phyloP scores from a whole-genome alignment of 2,888 invertebrate species.

The Epistrophe eligans region DNA sequence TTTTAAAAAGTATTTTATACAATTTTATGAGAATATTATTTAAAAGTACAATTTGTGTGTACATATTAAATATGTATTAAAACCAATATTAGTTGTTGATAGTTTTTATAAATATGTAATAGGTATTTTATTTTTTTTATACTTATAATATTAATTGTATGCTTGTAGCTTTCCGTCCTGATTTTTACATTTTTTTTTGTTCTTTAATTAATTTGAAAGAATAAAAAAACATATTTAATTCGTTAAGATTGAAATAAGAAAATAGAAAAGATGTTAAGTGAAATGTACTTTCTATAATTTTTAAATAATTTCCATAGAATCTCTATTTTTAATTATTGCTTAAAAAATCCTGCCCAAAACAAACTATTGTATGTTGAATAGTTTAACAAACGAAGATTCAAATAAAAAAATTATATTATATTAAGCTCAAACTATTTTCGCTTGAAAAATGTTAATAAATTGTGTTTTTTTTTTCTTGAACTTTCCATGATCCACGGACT shows the following conservation, averaged over 20 bases:
- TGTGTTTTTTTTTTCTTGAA: conserved; percentile 5
- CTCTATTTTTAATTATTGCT: conserved; percentile 57
- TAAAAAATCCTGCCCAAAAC: conserved; percentile 65
- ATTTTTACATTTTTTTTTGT: conserved; percentile 8
- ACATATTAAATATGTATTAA: conserved; percentile 74
- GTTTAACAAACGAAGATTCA: conserved; percentile 62
- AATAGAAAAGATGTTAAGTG: conserved; percentile 27
- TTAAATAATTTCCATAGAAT: conserved; percentile 12
- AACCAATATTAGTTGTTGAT: conserved; percentile 72
- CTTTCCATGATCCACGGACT: too few relatives aligned
- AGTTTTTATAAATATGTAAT: conserved; percentile 46
- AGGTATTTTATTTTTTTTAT: conserved; percentile 56
- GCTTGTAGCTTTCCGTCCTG: conserved; percentile 57
- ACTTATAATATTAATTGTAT: background rate
- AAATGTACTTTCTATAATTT: conserved; percentile 35
- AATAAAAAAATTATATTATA: conserved; percentile 34
- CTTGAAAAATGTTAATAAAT: conserved; percentile 59
- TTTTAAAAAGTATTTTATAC: conserved; percentile 34
- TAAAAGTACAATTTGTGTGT: conserved; percentile 47
- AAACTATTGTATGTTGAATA: conserved; percentile 66
- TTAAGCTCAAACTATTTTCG: conserved; percentile 70
- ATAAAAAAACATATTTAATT: conserved; percentile 39
- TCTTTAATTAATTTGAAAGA: conserved; percentile 6
- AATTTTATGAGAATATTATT: conserved; percentile 25
- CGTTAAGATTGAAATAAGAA: conserved; percentile 15